These are phyloP conservation scores for Spatulosminthurus flaviceps DNA, from an alignment of 2,888 invertebrate species.

Conservation along the genomic window DNA sequence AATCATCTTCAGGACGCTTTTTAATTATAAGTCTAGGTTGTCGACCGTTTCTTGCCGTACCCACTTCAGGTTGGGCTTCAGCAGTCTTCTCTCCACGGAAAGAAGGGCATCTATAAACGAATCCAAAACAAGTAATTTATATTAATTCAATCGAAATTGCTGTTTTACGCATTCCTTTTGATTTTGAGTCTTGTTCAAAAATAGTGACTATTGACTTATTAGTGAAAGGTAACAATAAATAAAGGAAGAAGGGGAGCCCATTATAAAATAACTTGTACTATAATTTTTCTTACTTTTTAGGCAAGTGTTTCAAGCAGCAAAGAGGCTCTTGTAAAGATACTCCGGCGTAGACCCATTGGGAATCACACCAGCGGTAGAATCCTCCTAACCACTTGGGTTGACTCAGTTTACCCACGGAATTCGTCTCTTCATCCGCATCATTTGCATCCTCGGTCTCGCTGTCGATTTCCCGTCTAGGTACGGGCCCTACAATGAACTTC, in stretches of 20 bases:
- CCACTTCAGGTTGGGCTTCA: constrained; percentile 11
- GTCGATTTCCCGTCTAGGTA: constrained; percentile 46
- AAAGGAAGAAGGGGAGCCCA: too few relatives aligned
- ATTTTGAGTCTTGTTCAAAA: too few relatives aligned
- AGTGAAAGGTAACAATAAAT: too few relatives aligned
- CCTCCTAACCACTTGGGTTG: constrained; percentile 62
- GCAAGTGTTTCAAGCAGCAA: constrained; percentile 60
- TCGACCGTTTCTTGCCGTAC: constrained; percentile 43
- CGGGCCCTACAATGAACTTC: constrained; percentile 58
- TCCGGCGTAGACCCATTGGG: constrained; percentile 60
- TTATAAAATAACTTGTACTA: not conserved
- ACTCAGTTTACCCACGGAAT: constrained; percentile 36
- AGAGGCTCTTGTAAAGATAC: constrained; percentile 59
- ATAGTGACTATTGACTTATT: too few relatives aligned
- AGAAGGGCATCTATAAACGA: constrained; percentile 52
- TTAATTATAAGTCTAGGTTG: constrained; percentile 60
- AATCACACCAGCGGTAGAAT: constrained; percentile 63
- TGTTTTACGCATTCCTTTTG: too few relatives aligned
- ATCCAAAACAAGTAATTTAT: not conserved
- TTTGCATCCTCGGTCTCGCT: not conserved
- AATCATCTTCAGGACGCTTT: constrained; percentile 60
- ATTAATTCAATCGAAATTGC: too few relatives aligned
- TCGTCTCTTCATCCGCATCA: constrained; percentile 13
- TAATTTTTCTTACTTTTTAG: constrained; percentile 52
- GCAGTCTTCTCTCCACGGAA: constrained; percentile 43